Base-by-base conservation (phyloP, 2,113 vertebrate genomes). In the Blennius ocellaris region DNA sequence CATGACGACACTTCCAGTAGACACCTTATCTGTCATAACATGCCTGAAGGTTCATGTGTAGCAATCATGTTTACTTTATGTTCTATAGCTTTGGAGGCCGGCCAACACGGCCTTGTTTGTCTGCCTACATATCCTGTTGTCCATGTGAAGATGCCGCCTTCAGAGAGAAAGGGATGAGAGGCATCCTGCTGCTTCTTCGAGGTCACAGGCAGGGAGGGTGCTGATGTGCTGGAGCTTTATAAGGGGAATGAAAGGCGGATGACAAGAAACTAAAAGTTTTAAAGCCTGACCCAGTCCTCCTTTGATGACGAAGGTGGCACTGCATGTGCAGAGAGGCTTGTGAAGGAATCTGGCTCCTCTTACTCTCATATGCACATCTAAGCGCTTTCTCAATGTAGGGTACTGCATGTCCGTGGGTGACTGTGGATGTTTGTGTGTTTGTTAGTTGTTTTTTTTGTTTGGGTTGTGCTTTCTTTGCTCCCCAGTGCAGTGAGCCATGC, bases 281-380 rank as follows among this genome's bases (percentile, higher is more conserved):
- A 85, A 89, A 87, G 72, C 56, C 41, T 91, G 84, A 87, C 90
- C 87, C 57, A 36, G 61, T 74, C 69, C 69, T 64, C 58, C 76
- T 84, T 85, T 78, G 66, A 77, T 80, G 88, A 85, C 72, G 50
- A 77, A 83, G 74, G 84, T 68, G 75, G 77, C 83, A 52, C 77
- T 80, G 83, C 69, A 6, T 77, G 84, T 44, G 49, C 52, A 15
- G 41, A 55, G 80, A 82, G 66, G 58, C 81, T 80, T 88, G 84
- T 78, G 78, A 82, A 71, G 81, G 77, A 85, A 88, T 86, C 68
- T 69, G 77, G 80, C 82, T 88, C 61, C 59, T 73, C 74, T 83
- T 67, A 70, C 73, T 56, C 66, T 91, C 80, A 89, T 86, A 80
- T 91, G 73, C 90, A 93, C 90, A 88, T 91, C 92, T 87, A 73